Base-by-base conservation (phyloP, 2,797 vertebrate genomes). In the Molossus alvarezi region DNA sequence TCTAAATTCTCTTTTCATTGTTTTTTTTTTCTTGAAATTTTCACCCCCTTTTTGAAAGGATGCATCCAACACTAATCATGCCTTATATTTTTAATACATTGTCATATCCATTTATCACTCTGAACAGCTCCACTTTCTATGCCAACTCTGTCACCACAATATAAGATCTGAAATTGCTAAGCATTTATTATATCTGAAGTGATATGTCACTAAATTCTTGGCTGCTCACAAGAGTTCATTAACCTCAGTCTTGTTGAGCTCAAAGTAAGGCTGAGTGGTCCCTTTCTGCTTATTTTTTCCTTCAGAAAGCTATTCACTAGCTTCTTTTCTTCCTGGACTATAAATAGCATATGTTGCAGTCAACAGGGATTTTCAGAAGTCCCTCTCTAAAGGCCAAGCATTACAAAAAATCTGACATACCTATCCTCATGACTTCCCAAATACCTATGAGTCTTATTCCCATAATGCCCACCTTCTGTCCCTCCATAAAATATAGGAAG, bases 81-180 rank as follows among this genome's bases (percentile, higher is more conserved):
- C 94, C 73, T 97, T 90, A 97, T 96, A 89, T 92, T 76, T 95
- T 98, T 97, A 98, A 98, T 98, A 97, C 98, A 96, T 96, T 97
- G 93, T 93, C 84, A 94, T 94, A 95, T 96, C 96, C 29, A 98
- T 98, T 98, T 97, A 97, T 98, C 98, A 97, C 97, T 94, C 89
- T 2, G 21, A 97, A 95, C 60, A 96, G 77, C 58, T 97, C 88
- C 71, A 96, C 69, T 75, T 97, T 81, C 76, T 77, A 73, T 1
- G 96, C 73, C 94, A 98, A 83, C 93, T 96, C 92, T 96, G 96
- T 60, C 94, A 76, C 73, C 89, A 87, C 80, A 98, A 82, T 98
- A 94, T 98, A 97, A 97, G 97, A 97, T 97, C 97, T 93, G 96
- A 96, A 97, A 98, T 97, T 98, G 97, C 97, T 97, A 90, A 98